Base-by-base conservation (phyloP, 53 echinoderm and acorn worm genomes). In the Echinarachnius parma region DNA sequence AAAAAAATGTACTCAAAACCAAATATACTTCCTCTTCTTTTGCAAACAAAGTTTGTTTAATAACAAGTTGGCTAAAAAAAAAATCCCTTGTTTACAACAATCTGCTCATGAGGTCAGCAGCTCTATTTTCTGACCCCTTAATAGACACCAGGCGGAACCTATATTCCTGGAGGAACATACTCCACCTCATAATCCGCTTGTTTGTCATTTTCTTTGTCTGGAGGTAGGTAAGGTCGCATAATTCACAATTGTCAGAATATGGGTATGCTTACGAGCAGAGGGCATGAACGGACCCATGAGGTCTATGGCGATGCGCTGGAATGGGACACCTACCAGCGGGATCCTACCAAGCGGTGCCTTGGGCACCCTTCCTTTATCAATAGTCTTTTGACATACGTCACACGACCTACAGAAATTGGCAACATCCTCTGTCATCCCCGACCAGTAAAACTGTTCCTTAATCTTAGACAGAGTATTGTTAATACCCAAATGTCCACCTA, bases 251-350 rank as follows among this genome's bases (percentile, higher is more conserved):
- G 61, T 61, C 10, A 77, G 46, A 27, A 62, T 77, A 30, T 76
- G 65, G 13, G 74, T 61, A 53, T 66, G 44, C 3, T 66, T 35
- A 5, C 66, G 30, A 19, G 34, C 56, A 11, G 61, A 34, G 5
- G 81, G 81, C 46, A 59, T 81, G 27, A 81, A 72, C 34, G 74
- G 81, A 71, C 81, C 81, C 9, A 81, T 26, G 31, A 81, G 45
- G 33, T 81, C 81, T 2, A 81, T 52, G 9, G 81, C 81, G 24
- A 80, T 65, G 5, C 80, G 32, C 30, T 71, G 68, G 71, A 80
- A 80, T 5, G 48, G 65, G 32, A 21, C 20, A 9, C 65, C 79
- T 2, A 78, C 54, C 18, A 78, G 13, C 1, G 79, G 79, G 66
- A 78, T 66, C n/a, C 34, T 21, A 23, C 79, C 79, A 21, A 78